These are phyloP conservation scores for Clarias batrachus DNA, from an alignment of 2,113 vertebrate genomes.

Conservation along the genomic window DNA sequence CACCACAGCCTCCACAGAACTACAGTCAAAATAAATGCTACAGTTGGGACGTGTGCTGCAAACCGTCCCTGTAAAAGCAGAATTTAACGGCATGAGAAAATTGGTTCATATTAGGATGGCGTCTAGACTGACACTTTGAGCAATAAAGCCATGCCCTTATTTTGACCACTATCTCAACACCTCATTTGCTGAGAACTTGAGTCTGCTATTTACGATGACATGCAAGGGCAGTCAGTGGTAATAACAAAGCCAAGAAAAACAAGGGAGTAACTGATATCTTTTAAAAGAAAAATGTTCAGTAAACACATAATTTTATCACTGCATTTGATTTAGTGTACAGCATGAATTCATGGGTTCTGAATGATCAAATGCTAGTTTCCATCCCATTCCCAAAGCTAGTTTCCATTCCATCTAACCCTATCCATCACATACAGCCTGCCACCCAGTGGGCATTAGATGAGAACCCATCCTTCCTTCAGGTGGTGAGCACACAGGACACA, in stretches of 20 bases:
- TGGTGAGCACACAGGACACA: background rate
- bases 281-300: background rate
- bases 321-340: too few species aligned
- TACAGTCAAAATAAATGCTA: slow-evolving; percentile 44
- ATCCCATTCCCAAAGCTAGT: too few species aligned
- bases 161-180: slow-evolving; percentile 28
- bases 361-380: background rate
- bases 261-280: slow-evolving; percentile 5
- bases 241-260: slow-evolving; percentile 17
- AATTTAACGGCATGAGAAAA: slow-evolving; percentile 52
- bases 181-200: slow-evolving; percentile 16
- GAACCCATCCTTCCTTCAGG: background rate
- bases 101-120: slow-evolving; percentile 14
- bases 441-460: background rate
- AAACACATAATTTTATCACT: too few species aligned
- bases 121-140: slow-evolving; percentile 36
- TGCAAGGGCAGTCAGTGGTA: background rate
- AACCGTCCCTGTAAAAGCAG: slow-evolving; percentile 51
- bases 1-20: slow-evolving; percentile 62
- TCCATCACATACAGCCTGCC: background rate
- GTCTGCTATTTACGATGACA: slow-evolving; percentile 13
- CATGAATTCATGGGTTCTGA: background rate
- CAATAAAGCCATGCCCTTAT: slow-evolving; percentile 21
- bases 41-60: slow-evolving; percentile 55
- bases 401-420: background rate